Conservation (phyloP, 2,888 invertebrate genomes). For the Drosophila anomalata region DNA sequence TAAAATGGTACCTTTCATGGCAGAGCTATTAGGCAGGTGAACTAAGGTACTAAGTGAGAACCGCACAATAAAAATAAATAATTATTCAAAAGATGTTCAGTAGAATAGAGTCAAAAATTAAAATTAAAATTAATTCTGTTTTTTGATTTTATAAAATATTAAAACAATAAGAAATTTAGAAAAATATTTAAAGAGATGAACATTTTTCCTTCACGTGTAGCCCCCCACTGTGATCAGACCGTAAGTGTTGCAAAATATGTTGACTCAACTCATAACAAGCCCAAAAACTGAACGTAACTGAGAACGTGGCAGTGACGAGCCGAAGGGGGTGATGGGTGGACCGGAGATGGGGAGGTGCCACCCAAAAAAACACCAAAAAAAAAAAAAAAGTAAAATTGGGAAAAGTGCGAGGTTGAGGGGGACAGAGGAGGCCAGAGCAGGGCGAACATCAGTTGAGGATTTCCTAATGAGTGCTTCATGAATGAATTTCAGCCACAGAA, state of each 20-base stretch:
- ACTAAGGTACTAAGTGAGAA: too few relatives aligned
- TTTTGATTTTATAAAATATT: too few relatives aligned
- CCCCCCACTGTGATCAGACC: constrained; percentile 49
- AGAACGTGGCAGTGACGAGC: constrained; percentile 40
- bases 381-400: constrained; percentile 9
- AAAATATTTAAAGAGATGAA: constrained; percentile 25
- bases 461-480: constrained; percentile 83
- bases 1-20: too few relatives aligned
- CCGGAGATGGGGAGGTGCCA: constrained; percentile 5
- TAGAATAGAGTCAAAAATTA: too few relatives aligned
- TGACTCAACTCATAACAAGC: constrained; percentile 81
- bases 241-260: constrained; percentile 81
- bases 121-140: too few relatives aligned
- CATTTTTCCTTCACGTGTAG: not conserved
- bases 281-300: constrained; percentile 46
- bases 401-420: constrained; percentile 15
- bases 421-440: constrained; percentile 11
- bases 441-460: constrained; percentile 64
- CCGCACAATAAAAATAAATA: too few relatives aligned
- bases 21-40: too few relatives aligned
- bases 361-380: constrained; percentile 20
- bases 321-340: constrained; percentile 18
- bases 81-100: too few relatives aligned
- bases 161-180: too few relatives aligned
- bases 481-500: constrained; percentile 83